A percentile compares a stretch with the other conserved stretches of the same genome.
phyloP scores from a whole-genome alignment of 1,140 invertebrate genomes.

The Diorhabda elongata region DNA sequence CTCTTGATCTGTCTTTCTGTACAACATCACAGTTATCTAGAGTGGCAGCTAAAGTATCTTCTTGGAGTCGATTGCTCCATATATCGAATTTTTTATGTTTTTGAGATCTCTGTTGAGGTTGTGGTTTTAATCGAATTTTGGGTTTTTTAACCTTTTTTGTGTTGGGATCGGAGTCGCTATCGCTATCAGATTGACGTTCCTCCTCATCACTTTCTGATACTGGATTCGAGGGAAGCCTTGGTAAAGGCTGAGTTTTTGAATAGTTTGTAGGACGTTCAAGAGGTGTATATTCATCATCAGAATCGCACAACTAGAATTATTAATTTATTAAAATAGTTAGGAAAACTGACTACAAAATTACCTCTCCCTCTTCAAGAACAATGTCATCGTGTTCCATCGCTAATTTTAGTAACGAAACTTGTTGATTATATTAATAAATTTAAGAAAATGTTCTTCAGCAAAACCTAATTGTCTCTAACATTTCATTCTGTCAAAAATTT shows the following conservation, averaged over 20 bases:
- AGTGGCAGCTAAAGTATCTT: slow-evolving; percentile 58
- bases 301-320: slow-evolving; percentile 34
- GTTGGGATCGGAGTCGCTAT: slow-evolving; percentile 51
- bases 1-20: slow-evolving; percentile 52
- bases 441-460: too few relatives aligned
- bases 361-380: slow-evolving; percentile 47
- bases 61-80: slow-evolving; percentile 59
- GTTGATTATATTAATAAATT: too few relatives aligned
- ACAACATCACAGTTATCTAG: slow-evolving; percentile 56
- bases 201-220: slow-evolving; percentile 47
- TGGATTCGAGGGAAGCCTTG: slow-evolving; percentile 34
- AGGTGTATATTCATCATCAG: slow-evolving; percentile 47
- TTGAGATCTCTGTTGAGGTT: slow-evolving; percentile 33
- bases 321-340: slow-evolving; percentile 6
- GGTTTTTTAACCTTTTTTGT: slow-evolving; percentile 27
- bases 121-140: slow-evolving; percentile 49
- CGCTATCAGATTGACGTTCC: slow-evolving; percentile 47
- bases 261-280: slow-evolving; percentile 47
- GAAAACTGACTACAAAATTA: slow-evolving; percentile 25
- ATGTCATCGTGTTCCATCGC: slow-evolving; percentile 27
- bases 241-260: slow-evolving; percentile 37
- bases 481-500: too few relatives aligned
- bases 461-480: too few relatives aligned
- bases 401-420: neutral
- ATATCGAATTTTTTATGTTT: slow-evolving; percentile 57